Evolutionary conservation across 2,797 vertebrate genomes (phyloP), one percentile per base, ranked within the genome.

Genomic region (Pyrocephalus nanus): DNA sequence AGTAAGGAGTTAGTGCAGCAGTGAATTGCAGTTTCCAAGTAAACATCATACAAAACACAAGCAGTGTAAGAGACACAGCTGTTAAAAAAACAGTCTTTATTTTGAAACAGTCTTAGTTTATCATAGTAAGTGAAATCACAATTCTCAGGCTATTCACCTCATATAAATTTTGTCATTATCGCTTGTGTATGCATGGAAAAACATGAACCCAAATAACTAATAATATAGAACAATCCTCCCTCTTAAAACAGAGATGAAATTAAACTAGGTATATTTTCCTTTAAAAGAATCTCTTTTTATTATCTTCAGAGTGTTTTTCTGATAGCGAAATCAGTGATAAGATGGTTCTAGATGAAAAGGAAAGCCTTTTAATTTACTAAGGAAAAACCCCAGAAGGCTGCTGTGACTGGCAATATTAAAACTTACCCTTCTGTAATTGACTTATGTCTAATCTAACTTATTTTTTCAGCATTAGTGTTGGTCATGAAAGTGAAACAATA

Each of bases 341-440:
- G 95, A 96, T 88, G 75, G 48, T 91, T 87, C 90, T 80, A 89
- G 95, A 96, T 91, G 92, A 97, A 96, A 93, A 94, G 84, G 58
- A 86, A 93, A 95, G 86, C 75, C 84, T 95, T 96, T 96, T 95
- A 95, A 96, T 96, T 93, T 94, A 89, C 72, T 90, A 62, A 91
- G 73, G 73, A 88, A 96, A 96, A 94, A 45, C 61, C 91, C 90
- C 95, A 93, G 86, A 93, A 96, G 92, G 95, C 94, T 93, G 42
- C 84, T 89, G 73, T 87, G 95, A 88, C 88, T 93, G 70, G 61
- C 80, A 94, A 90, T 97, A 95, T 95, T 96, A 96, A 96, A 96
- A 92, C 75, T 95, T 73, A 67, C 78, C 85, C 78, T 42, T 83
- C 94, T 89, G 90, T 94, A 97, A 96, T 94, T 96, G 91, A 95